These are phyloP conservation scores for Phyllostomus discolor DNA, from an alignment of 2,113 vertebrate genomes.

Conservation along the genomic window DNA sequence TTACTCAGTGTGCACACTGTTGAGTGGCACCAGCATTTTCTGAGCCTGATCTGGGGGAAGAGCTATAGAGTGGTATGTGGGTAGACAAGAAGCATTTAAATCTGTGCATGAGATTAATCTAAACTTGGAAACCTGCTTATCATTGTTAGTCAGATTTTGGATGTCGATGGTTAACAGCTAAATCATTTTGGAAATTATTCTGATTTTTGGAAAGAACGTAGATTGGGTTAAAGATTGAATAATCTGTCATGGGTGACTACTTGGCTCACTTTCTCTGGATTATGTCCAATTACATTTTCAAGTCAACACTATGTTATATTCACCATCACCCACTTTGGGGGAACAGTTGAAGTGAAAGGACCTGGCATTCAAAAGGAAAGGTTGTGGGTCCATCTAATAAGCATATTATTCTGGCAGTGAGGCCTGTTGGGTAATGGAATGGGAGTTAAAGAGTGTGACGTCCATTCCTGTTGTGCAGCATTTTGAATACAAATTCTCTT, in stretches of 20 bases:
- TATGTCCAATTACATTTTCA: neutral
- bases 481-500: neutral
- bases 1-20: neutral
- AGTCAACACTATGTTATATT: neutral
- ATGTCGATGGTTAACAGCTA: neutral
- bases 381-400: neutral
- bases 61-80: neutral
- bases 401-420: neutral
- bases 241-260: neutral
- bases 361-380: neutral
- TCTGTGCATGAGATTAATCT: neutral
- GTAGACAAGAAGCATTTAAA: neutral
- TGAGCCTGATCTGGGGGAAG: neutral
- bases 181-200: conserved; percentile 2
- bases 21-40: neutral
- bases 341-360: neutral
- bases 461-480: neutral
- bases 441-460: neutral
- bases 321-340: neutral
- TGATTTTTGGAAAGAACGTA: conserved; percentile 25
- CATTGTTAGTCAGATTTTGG: neutral
- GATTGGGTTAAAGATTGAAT: neutral
- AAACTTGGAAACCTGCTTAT: conserved; percentile 2
- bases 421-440: neutral
- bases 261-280: neutral